Evolutionary conservation across 1,140 invertebrate species (phyloP), one percentile per base, ranked within the genome.

Genomic region (Neodiprion lecontei): DNA sequence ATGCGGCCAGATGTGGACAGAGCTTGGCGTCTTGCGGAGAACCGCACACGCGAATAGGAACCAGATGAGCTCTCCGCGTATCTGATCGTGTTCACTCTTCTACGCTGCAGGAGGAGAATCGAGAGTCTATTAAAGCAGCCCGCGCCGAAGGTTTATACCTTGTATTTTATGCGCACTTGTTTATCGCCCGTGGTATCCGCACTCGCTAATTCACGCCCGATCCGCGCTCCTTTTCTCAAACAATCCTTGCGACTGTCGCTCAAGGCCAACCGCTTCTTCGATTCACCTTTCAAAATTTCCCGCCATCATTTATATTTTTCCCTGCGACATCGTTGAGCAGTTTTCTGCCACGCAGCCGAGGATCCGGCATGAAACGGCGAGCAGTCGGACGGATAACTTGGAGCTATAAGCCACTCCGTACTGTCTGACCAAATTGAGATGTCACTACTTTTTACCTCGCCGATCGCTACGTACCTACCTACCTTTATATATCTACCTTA

Each of bases 361-460:
- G 28, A 40, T 40, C 28, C 28, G 5, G 28, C 28, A 40, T 40
- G 2, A 40, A 40, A 40, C 28, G 28, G 28, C 28, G 5, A 40
- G 2, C 28, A 40, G 28, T 5, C 28, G 28, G 28, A 40, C 28
- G 28, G 28, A 40, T 40, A 40, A 40, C 28, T 40, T 40, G 28
- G 28, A 40, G 28, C 28, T 40, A 40, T 40, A 40, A 40, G 28
- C 28, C 28, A 40, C 28, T 40, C 28, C n/a, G 53, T 12, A 12
- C 53, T 61, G 53, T 61, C 53, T 61, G 53, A 61, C 53, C 53
- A 61, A 61, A 61, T 61, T 61, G n/a, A 61, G 53, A 61, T 17
- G 53, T 61, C 53, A 61, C 53, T 17, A 61, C 53, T 61, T 61
- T 61, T 61, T 61, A 61, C n/a, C 53, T 17, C n/a, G 11, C 53